phyloP scores from a whole-genome alignment of 1,140 invertebrate species.

The Metopolophium dirhodum region DNA sequence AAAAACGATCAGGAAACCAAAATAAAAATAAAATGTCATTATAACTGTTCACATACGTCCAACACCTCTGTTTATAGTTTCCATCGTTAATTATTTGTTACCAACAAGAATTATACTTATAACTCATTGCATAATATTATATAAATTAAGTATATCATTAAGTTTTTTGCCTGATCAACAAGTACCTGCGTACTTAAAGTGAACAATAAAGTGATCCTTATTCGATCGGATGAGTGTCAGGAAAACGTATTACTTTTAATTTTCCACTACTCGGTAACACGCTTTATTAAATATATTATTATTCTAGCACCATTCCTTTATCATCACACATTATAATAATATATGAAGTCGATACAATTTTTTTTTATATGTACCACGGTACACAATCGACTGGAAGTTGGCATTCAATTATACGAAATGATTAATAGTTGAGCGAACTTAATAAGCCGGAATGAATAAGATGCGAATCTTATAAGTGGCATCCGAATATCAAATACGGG shows the following conservation, averaged over 20 bases:
- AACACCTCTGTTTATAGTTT: no score
- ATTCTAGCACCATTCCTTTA: not conserved
- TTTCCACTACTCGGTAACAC: not conserved
- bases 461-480: not conserved
- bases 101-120: no score
- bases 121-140: no score
- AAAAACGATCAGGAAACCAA: no score
- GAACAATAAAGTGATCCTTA: not conserved
- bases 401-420: not conserved
- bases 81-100: no score
- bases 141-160: no score
- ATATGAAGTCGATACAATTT: not conserved
- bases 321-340: not conserved
- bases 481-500: not conserved
- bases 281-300: not conserved
- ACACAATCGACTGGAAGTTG: not conserved
- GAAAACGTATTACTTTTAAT: not conserved
- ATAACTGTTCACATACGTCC: no score
- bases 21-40: no score
- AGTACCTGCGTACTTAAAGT: not conserved
- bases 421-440: slow-evolving; percentile 19
- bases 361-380: not conserved
- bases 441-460: not conserved
- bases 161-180: not conserved
- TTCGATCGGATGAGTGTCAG: not conserved